phyloP scores from a whole-genome alignment of 2,797 vertebrate genomes.

The Oreochromis grahami region DNA sequence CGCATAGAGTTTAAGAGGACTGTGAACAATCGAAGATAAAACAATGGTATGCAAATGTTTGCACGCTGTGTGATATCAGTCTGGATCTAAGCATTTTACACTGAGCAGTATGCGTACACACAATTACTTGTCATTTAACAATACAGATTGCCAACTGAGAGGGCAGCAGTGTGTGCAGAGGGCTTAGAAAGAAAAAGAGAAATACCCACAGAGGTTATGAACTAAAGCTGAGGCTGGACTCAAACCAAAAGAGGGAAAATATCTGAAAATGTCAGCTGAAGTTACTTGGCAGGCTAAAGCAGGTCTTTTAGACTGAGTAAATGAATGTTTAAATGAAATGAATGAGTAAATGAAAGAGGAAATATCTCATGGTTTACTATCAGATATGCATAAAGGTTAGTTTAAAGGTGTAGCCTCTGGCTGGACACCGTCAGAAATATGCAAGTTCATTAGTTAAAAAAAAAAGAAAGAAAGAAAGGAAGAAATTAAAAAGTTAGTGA shows the following conservation, averaged over 20 bases:
- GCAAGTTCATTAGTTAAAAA: neutral
- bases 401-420: neutral
- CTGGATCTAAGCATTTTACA: neutral
- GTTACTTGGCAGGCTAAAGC: neutral
- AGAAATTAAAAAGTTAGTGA: neutral
- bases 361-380: neutral
- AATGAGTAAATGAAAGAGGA: neutral
- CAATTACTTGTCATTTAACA: neutral
- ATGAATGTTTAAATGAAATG: neutral
- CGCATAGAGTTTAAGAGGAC: slow-evolving; percentile 53
- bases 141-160: neutral
- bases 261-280: neutral
- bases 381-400: neutral
- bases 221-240: neutral
- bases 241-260: neutral
- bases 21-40: neutral
- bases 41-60: neutral
- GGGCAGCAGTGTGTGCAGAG: neutral
- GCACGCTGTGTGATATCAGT: neutral
- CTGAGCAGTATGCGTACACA: neutral
- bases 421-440: neutral
- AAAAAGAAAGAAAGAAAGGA: neutral
- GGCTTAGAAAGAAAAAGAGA: neutral
- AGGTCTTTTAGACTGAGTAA: neutral
- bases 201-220: neutral